phyloP scores from a whole-genome alignment of 2,113 vertebrate species.

The Siniperca chuatsi region DNA sequence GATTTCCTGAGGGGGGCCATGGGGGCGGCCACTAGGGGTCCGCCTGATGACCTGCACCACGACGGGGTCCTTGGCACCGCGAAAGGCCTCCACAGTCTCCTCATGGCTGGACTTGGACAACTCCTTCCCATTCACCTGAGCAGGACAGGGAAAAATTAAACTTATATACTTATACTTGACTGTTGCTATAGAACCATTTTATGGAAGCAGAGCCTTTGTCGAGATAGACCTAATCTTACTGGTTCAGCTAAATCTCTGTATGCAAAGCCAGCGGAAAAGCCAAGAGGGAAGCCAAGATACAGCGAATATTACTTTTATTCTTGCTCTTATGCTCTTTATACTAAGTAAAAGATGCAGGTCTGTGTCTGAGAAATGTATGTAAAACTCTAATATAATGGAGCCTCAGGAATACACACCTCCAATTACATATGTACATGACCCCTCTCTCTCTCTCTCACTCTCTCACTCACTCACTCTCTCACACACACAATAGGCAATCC shows the following conservation, averaged over 20 bases:
- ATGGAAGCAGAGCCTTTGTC: neutral
- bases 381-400: neutral
- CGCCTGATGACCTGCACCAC: constrained; percentile 95
- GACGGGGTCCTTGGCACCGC: constrained; percentile 93
- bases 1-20: constrained; percentile 87
- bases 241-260: neutral
- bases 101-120: constrained; percentile 95
- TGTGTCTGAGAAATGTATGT: neutral
- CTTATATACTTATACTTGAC: too few relatives aligned
- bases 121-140: constrained; percentile 95
- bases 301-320: neutral
- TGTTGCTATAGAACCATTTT: constrained; percentile 1
- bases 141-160: neutral
- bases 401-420: neutral
- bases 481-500: too few relatives aligned
- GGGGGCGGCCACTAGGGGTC: constrained; percentile 86
- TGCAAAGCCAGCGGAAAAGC: neutral
- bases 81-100: constrained; percentile 93
- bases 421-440: neutral
- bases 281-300: neutral
- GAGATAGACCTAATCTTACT: neutral
- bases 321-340: neutral
- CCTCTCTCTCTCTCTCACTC: too few relatives aligned
- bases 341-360: neutral
- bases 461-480: too few relatives aligned